A percentile compares a stretch with the other conserved stretches of the same genome.
Evolutionary conservation across 2,888 invertebrate species (phyloP).

Genomic region (Aleiodes testaceus): DNA sequence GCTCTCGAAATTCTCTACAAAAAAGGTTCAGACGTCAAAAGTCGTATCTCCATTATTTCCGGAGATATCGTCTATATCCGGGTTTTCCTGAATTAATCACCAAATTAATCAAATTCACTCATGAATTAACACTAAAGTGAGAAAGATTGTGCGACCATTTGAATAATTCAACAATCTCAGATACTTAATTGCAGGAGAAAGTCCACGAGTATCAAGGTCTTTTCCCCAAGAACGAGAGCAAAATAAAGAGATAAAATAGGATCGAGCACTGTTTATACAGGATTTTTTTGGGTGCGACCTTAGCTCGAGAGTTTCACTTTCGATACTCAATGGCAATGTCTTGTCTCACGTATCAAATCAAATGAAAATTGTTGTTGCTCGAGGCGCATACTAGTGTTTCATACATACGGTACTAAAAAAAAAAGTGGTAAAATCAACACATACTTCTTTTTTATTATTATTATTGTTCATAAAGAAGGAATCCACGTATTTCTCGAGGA

Average conservation of each 20-base stretch:
- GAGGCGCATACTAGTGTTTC: slow-evolving; percentile 1
- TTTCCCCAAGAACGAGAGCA: not conserved
- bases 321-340: slow-evolving; percentile 4
- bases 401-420: not conserved
- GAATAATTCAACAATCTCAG: too few relatives aligned
- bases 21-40: too few relatives aligned
- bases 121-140: too few relatives aligned
- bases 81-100: too few relatives aligned
- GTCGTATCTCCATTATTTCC: too few relatives aligned
- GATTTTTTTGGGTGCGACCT: slow-evolving; percentile 19
- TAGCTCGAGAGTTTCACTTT: slow-evolving; percentile 23
- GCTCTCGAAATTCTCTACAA: too few relatives aligned
- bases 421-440: not conserved
- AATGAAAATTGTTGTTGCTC: not conserved
- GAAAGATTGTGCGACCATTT: too few relatives aligned
- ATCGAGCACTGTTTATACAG: not conserved
- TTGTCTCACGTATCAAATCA: slow-evolving; percentile 23
- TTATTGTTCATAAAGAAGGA: not conserved
- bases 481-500: not conserved
- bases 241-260: not conserved
- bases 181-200: slow-evolving; percentile 2
- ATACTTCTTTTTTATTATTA: too few relatives aligned
- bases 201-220: slow-evolving; percentile 2
- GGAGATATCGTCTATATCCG: too few relatives aligned
- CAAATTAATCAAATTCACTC: too few relatives aligned